phyloP scores from a whole-genome alignment of 64 coral and sea anemone species.

The Dendronephthya gigantea region DNA sequence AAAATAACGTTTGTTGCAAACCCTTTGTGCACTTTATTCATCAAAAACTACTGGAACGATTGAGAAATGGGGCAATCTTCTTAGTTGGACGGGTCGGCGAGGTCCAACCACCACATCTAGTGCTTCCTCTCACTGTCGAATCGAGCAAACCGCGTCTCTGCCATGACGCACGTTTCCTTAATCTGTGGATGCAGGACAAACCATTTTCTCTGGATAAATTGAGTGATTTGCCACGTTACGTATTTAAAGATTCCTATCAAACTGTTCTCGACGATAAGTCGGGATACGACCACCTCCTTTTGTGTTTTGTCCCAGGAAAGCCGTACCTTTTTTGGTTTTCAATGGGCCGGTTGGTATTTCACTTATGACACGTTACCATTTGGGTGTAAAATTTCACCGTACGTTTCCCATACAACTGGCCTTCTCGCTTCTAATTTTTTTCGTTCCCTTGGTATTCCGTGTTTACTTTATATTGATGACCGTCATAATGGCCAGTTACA shows the following conservation, averaged over 20 bases:
- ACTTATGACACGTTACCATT: neutral
- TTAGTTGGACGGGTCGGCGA: neutral
- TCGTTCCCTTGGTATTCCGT: neutral
- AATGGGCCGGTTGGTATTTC: constrained; percentile 25
- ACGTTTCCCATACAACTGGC: constrained; percentile 23
- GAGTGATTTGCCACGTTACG: constrained; percentile 15
- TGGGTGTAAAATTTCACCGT: constrained; percentile 1
- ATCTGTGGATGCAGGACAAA: neutral
- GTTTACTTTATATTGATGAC: constrained; percentile 28
- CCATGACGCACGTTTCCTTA: neutral
- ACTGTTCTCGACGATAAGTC: constrained; percentile 10
- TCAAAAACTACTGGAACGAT: neutral
- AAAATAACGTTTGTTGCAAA: neutral
- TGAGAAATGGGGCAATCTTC: neutral
- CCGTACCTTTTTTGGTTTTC: constrained; percentile 24
- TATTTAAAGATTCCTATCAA: neutral
- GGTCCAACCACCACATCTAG: neutral
- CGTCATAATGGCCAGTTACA: constrained; percentile 9
- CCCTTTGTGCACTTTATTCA: neutral
- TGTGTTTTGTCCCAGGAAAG: neutral
- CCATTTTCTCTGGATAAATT: constrained; percentile 29
- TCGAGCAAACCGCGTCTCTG: neutral
- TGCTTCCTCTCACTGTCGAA: neutral
- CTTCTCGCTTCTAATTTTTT: constrained; percentile 11
- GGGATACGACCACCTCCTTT: constrained; percentile 32